phyloP scores from a whole-genome alignment of 1,140 invertebrate species.

The Bradysia coprophila region DNA sequence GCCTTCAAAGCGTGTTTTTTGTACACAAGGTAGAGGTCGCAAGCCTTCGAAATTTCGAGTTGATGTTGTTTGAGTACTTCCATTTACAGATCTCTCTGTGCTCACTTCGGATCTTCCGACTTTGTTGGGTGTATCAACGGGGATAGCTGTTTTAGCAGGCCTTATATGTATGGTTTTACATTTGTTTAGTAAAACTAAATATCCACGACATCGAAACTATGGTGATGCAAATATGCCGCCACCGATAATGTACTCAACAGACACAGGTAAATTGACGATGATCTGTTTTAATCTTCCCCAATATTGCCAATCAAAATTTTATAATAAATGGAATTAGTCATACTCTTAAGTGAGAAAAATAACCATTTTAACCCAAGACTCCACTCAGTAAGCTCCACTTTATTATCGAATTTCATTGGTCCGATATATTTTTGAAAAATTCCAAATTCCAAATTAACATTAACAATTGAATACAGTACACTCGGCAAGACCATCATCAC shows the following conservation, averaged over 20 bases:
- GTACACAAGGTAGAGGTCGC: constrained; percentile 56
- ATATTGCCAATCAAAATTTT: not conserved
- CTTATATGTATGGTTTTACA: constrained; percentile 73
- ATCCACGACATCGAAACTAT: constrained; percentile 50
- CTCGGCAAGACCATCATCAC: constrained; percentile 39
- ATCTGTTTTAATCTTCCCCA: not conserved
- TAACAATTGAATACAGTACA: constrained; percentile 35
- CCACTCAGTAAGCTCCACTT: no score
- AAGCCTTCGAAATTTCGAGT: not conserved
- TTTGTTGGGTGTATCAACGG: constrained; percentile 57
- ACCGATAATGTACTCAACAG: constrained; percentile 62
- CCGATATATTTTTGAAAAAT: no score
- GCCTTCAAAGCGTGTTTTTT: constrained; percentile 53
- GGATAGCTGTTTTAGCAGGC: constrained; percentile 61
- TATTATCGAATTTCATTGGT: no score
- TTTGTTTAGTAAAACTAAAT: constrained; percentile 52
- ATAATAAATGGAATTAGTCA: constrained; percentile 3
- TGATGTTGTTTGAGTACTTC: not conserved
- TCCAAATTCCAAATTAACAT: no score
- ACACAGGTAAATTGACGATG: constrained; percentile 49
- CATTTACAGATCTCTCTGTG: constrained; percentile 48
- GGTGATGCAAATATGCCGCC: constrained; percentile 64
- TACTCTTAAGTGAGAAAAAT: not conserved
- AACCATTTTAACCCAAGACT: not conserved
- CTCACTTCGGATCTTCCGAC: constrained; percentile 66